Base-by-base conservation (phyloP, 2,888 invertebrate genomes). In the Sceliomorpha sp. region DNA sequence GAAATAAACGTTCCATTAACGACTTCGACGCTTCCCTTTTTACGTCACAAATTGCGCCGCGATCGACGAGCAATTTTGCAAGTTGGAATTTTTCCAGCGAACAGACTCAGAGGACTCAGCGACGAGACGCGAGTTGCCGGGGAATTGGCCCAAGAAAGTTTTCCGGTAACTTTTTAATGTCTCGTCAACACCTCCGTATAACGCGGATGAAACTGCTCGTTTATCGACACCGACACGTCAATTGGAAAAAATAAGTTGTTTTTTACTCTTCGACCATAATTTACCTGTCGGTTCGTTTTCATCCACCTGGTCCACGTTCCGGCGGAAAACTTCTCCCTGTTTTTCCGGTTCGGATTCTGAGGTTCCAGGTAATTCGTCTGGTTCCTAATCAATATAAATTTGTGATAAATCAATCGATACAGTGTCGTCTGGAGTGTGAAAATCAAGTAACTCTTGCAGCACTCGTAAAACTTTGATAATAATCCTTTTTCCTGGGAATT, bases 1-100 rank as follows among this genome's bases (percentile, higher is more conserved):
- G 26, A 48, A 67, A 48, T 50, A 55, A 67, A 60, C 50, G 67
- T 60, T 67, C 60, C 60, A 67, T 60, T 67, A 60, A 60, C 55
- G 60, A 56, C 55, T 60, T 56, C 60, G 48, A 44, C 44, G 42
- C 42, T 20, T 13, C 17, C 32, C 55, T 12, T 32, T 36, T 44
- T 50, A 32, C 56, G 39, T 29, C 34, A 55, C 59, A 60, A 60
- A 60, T 55, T 45, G 50, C 37, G 44, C 55, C 26, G 37, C 55
- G 9, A 51, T 24, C 40, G 26, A 31, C 13, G 34, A 42, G 39
- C 36, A 60, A 67, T 60, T 67, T 67, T 44, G 34, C 34, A 60
- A 67, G 44, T 60, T 50, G 20, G 55, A 34, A 67, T 67, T 67
- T 59, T 56, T 56, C 55, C 55, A 45, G 36, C 44, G 55, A 44